phyloP scores from a whole-genome alignment of 2,797 vertebrate genomes.

The Capromys pilorides region DNA sequence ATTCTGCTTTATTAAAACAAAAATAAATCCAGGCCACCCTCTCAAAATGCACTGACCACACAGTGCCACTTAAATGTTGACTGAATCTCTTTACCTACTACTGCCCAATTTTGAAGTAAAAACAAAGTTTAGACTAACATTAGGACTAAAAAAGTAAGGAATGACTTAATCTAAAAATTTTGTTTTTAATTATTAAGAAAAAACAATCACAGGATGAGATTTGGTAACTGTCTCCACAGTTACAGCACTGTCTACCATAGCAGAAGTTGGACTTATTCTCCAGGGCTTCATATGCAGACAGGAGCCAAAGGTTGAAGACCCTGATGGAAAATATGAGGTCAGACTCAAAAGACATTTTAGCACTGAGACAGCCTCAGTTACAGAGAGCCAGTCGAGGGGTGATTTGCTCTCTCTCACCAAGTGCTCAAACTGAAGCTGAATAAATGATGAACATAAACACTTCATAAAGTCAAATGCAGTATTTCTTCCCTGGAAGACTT shows the following conservation, averaged over 20 bases:
- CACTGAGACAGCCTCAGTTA: background rate
- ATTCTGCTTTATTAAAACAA: conserved; percentile 58
- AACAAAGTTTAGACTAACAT: conserved; percentile 20
- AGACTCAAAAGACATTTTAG: background rate
- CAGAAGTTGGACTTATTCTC: rapidly evolving
- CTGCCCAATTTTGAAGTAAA: background rate
- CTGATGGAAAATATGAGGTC: rapidly evolving
- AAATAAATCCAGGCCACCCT: background rate
- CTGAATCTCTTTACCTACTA: background rate
- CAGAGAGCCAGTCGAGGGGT: rapidly evolving
- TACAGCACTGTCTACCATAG: background rate
- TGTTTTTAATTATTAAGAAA: background rate
- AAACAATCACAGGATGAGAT: background rate
- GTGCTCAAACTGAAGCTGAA: background rate
- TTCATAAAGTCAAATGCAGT: background rate
- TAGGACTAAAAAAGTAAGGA: background rate
- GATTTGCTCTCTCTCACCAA: background rate
- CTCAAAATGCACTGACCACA: background rate
- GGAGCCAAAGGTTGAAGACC: background rate
- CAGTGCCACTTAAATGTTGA: background rate
- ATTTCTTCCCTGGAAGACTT: background rate
- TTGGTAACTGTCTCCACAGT: background rate
- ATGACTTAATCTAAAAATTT: background rate
- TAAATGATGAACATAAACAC: background rate
- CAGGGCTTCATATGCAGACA: background rate